phyloP scores from a whole-genome alignment of 2,113 vertebrate species.

The Paraplagusia blochii region DNA sequence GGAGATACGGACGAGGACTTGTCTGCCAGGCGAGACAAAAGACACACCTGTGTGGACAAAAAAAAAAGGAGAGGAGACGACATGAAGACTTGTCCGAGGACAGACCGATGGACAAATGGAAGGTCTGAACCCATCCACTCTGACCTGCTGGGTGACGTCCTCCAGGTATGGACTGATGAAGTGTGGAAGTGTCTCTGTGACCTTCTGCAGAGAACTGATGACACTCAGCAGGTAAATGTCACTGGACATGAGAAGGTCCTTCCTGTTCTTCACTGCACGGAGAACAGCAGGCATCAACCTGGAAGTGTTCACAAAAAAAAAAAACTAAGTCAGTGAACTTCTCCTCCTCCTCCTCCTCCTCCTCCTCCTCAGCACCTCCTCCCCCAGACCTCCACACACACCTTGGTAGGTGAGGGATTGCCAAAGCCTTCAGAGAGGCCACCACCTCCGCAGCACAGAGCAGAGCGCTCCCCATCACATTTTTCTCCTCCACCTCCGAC shows the following conservation, averaged over 20 bases:
- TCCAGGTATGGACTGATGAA: slow-evolving; percentile 94
- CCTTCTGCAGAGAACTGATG: slow-evolving; percentile 85
- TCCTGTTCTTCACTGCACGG: slow-evolving; percentile 73
- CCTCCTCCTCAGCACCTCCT: background rate
- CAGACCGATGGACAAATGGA: background rate
- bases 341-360: background rate
- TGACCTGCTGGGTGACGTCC: slow-evolving; percentile 76
- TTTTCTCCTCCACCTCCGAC: slow-evolving; percentile 82
- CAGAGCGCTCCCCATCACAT: slow-evolving; percentile 87
- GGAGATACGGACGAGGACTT: slow-evolving; percentile 60
- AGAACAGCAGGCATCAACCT: slow-evolving; percentile 90
- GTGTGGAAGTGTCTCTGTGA: slow-evolving; percentile 85
- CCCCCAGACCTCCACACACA: slow-evolving; percentile 30
- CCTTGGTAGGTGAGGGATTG: slow-evolving; percentile 92
- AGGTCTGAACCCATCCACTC: background rate
- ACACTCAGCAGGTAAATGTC: slow-evolving; percentile 90
- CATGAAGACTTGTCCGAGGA: background rate
- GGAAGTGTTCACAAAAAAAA: background rate
- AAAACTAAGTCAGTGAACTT: background rate
- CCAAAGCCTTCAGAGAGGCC: slow-evolving; percentile 77
- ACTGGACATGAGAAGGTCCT: slow-evolving; percentile 75
- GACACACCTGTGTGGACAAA: slow-evolving; percentile 76
- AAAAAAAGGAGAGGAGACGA: background rate
- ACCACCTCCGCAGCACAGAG: slow-evolving; percentile 89
- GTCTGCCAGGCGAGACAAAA: slow-evolving; percentile 76